Evolutionary conservation across 2,113 vertebrate species (phyloP), one percentile per base, ranked within the genome.

Genomic region (Galbula dea): DNA sequence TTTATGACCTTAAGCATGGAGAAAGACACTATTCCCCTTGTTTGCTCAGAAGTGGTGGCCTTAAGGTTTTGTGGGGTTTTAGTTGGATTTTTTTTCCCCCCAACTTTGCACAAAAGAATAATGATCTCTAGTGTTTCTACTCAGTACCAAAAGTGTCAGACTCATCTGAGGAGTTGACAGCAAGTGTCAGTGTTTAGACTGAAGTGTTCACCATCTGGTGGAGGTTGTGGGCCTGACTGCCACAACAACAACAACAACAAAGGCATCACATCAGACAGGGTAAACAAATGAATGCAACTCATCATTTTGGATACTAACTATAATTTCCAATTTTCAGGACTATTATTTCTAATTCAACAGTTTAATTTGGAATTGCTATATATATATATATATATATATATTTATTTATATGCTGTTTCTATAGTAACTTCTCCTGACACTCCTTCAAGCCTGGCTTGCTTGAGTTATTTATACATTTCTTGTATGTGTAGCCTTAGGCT

Each of bases 151-250:
- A 94, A 79, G 86, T 9, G 26, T 95, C 83, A 96, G 90, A 90
- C 88, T 86, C 69, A 82, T 94, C 86, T 76, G 66, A 90, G 78
- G 81, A 93, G 54, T 12, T 93, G 86, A 96, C 81, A 94, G 83
- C 83, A 95, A 81, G 57, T 2, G 16, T 76, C 80, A 92, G 49
- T 92, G 69, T 83, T 94, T 75, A 90, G 81, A 92, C 86, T 94
- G 71, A 88, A 90, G 66, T 12, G 9, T 82, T 92, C 58, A 73
- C 86, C 83, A 90, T 82, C 90, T 96, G 84, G 79, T 66, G 79
- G 84, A 93, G 93, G 94, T 80, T 72, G 32, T 39, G 52, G 82
- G 78, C 49, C 79, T 69, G 78, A 79, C 78, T 93, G 75, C 58
- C 71, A 80, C 62, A 27, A 48, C 51, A 87, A 81, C 43, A 45